Evolutionary conservation across 2,797 vertebrate species (phyloP).

Genomic region (Synaphobranchus kaupii): DNA sequence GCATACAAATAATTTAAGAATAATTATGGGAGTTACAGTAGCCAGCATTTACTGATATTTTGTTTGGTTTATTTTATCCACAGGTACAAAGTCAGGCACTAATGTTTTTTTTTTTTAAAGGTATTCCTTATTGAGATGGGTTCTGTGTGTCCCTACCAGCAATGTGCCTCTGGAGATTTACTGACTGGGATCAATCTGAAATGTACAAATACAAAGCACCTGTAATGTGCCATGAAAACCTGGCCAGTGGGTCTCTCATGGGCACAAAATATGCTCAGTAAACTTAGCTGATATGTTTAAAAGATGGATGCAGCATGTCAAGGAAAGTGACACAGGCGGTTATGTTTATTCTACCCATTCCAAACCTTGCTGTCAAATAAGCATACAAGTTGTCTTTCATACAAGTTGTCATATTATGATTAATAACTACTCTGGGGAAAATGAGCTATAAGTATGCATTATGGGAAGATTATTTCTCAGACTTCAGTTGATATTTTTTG

Average conservation of each 20-base stretch:
- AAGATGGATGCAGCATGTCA: background rate
- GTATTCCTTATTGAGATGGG: background rate
- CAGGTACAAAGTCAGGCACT: too few species aligned
- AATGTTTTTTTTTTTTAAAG: background rate
- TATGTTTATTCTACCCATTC: background rate
- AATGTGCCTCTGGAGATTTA: background rate
- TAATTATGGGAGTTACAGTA: background rate
- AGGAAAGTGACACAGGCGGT: background rate
- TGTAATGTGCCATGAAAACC: background rate
- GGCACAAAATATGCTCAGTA: background rate
- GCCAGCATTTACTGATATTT: background rate
- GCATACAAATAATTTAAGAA: background rate
- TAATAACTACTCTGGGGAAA: background rate
- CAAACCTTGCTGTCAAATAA: background rate
- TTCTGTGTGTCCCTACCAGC: background rate
- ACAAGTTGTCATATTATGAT: background rate
- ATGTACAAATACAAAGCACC: background rate
- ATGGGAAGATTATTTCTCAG: background rate
- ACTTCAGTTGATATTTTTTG: background rate
- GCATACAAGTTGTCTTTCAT: slow-evolving; percentile 1
- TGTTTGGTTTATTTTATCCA: background rate
- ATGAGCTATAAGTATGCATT: background rate
- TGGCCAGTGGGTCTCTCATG: background rate
- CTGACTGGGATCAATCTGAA: background rate
- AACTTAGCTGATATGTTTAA: background rate